Percentiles rank a stretch among this genome's conserved stretches.
phyloP scores from a whole-genome alignment of 1,140 invertebrate species.

The Agrypnia vestita region DNA sequence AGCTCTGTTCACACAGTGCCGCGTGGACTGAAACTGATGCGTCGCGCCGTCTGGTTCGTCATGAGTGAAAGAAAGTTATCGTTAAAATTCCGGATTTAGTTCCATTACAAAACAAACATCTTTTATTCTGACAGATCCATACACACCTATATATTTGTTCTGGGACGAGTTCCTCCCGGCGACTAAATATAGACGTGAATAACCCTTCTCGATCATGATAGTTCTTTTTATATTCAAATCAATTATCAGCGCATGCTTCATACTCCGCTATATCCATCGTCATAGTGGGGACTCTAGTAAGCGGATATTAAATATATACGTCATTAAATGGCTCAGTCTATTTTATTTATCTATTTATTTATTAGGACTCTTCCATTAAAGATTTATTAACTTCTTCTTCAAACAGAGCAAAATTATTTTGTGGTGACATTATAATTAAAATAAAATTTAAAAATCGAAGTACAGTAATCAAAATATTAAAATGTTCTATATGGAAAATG shows the following conservation, averaged over 20 bases:
- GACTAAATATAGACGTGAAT: not conserved
- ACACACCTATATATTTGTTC: conserved; percentile 12
- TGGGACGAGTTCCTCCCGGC: conserved; percentile 19
- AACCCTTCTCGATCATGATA: not conserved
- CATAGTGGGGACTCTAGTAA: conserved; percentile 5
- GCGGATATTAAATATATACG: not conserved
- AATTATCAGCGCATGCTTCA: conserved; percentile 14
- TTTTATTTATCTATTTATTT: too few relatives aligned
- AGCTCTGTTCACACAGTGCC: too few relatives aligned
- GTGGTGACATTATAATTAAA: too few relatives aligned
- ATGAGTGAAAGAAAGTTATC: not conserved
- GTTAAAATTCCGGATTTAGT: conserved; percentile 6
- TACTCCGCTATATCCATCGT: conserved; percentile 3
- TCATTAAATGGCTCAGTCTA: not conserved
- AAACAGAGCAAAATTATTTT: too few relatives aligned
- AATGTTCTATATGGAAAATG: too few relatives aligned
- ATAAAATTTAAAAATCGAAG: too few relatives aligned
- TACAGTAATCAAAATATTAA: too few relatives aligned
- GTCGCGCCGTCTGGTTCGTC: too few relatives aligned
- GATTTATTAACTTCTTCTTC: too few relatives aligned
- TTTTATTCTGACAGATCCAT: conserved; percentile 27
- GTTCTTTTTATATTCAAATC: conserved; percentile 15
- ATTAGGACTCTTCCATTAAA: too few relatives aligned
- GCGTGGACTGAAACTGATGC: too few relatives aligned
- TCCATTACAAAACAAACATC: conserved; percentile 18